phyloP scores from a whole-genome alignment of 2,888 invertebrate genomes.

The Rhingia rostrata region DNA sequence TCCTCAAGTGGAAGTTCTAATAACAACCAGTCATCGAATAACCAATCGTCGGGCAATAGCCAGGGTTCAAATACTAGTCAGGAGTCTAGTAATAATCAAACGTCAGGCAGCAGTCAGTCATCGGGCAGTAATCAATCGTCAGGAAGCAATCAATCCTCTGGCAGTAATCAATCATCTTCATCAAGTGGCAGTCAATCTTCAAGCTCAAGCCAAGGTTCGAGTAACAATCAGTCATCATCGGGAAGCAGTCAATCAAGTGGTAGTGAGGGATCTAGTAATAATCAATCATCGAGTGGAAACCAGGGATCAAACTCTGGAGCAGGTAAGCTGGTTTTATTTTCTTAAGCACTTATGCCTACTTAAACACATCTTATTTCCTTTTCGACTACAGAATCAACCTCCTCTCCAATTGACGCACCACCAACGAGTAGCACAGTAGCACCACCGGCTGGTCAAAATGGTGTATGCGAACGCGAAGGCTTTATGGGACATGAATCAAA shows the following conservation, averaged over 20 bases:
- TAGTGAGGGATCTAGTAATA: conserved; percentile 48
- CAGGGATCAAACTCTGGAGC: conserved; percentile 39
- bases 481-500: conserved; percentile 81
- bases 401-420: conserved; percentile 45
- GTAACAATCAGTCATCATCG: conserved; percentile 59
- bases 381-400: conserved; percentile 44
- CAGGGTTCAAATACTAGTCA: conserved; percentile 11
- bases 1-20: conserved; percentile 23
- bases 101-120: conserved; percentile 23
- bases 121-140: conserved; percentile 37
- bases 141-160: not conserved
- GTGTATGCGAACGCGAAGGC: conserved; percentile 79
- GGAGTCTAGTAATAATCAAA: conserved; percentile 38
- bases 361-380: not conserved
- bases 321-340: conserved; percentile 9
- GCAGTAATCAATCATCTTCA: conserved; percentile 39
- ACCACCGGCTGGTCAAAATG: conserved; percentile 62
- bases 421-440: conserved; percentile 66
- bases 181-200: conserved; percentile 65
- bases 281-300: conserved; percentile 24
- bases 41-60: conserved; percentile 54
- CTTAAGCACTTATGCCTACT: not conserved
- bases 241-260: conserved; percentile 60
- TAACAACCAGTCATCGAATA: conserved; percentile 61
- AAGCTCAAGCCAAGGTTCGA: not conserved